Evolutionary conservation across 2,113 vertebrate species (phyloP), one percentile per base, ranked within the genome.

Genomic region (Gavialis gangeticus): DNA sequence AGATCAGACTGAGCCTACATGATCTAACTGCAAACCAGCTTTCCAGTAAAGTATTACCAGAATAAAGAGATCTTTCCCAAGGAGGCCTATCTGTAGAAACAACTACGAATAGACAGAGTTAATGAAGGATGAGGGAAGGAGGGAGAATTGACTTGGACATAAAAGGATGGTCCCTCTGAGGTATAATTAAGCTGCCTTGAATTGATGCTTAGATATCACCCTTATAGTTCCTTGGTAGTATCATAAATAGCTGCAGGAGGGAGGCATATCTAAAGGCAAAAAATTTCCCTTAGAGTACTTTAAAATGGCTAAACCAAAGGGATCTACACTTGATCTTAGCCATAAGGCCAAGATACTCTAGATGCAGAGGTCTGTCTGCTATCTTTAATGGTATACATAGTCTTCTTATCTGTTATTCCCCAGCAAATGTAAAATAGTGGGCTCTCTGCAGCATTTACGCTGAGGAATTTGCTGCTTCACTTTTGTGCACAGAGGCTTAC

Each of bases 311-410:
- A 84, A 77, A 79, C 27, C 67, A 30, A 92, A 87, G 67, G 75
- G 87, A 87, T 89, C 46, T 46, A 46, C 46, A 46, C 46, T 46
- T 46, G 46, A 46, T 46, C 80, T 92, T 95, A 92, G 95, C 94
- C 85, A 88, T 91, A 95, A 92, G 91, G 92, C 56, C 89, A 88
- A 90, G 75, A 78, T 22, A 30, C 11, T 85, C 91, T 94, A 97
- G 94, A 94, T 91, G 88, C 84, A 88, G 75, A 82, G 30, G 57
- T 92, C 75, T 93, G 56, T 82, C 91, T 93, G 73, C 84, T 93
- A 18, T 89, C 85, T 91, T 92, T 89, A 93, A 95, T 84, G 80
- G 85, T 92, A 75, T 95, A 93, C 79, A 91, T 85, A 95, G 66
- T 92, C 89, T 94, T 95, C 58, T 93, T 91, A 4, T 34, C 94